Evolutionary conservation across 2,888 invertebrate species (phyloP), one percentile per base, ranked within the genome.

Genomic region (Plebejus melissa): DNA sequence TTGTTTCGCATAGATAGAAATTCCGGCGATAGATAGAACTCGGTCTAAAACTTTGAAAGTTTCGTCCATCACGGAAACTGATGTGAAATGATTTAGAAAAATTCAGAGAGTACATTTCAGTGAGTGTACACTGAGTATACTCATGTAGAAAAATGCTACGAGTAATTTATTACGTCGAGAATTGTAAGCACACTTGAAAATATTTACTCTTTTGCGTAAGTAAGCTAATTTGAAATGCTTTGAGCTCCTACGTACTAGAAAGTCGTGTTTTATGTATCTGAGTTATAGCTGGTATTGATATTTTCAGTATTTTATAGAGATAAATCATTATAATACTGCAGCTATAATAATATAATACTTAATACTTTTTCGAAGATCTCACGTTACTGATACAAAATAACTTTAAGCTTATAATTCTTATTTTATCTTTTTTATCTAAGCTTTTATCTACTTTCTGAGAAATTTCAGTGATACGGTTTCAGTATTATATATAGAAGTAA

Each of bases 11-110:
- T 88, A 93, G 76, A 93, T 87, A 0, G 86, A 76, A 22, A 93
- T 84, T 4, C 93, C 93, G 0, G 83, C 87, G 4, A 90, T 80
- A 38, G 88, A 87, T 38, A 91, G 79, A 28, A 92, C 83, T 2
- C 83, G 81, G 77, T 92, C 84, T 77, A 89, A 90, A n/a, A 82
- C 79, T 77, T 76, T 76, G 28, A 87, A 83, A 22, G 88, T 88
- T 76, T 85, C 85, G 9, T 89, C 88, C 91, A 92, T 91, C 77
- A 78, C 81, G 79, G 76, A 78, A 77, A 74, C 72, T 76, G 76
- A 69, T 77, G 16, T 74, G 75, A 77, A 81, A 78, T 81, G 81
- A 80, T 80, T 79, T 80, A 78, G 80, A 74, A 38, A 80, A 80
- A 80, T 79, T 74, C 78, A 58, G 69, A 77, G 74, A 76, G 76